These are phyloP conservation scores for Oncorhynchus nerka DNA, from an alignment of 2,113 vertebrate species.

Conservation along the genomic window DNA sequence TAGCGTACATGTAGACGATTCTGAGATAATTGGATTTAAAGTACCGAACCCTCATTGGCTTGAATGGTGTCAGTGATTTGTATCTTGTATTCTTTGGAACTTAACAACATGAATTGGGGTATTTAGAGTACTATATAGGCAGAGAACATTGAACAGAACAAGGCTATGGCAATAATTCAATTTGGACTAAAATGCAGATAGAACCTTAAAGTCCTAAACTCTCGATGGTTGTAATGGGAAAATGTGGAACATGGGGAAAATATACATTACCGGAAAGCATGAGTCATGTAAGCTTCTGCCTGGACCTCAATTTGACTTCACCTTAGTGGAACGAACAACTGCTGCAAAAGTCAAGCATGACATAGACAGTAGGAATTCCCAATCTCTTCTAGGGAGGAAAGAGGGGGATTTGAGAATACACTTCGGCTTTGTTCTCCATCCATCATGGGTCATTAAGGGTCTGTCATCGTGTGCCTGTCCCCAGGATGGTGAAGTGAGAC, in stretches of 20 bases:
- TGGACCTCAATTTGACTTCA: background rate
- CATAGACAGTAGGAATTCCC: constrained; percentile 8
- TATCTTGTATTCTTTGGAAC: too few relatives aligned
- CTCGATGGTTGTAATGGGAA: too few relatives aligned
- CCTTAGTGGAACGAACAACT: constrained; percentile 19
- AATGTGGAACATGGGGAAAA: background rate
- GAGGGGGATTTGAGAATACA: constrained; percentile 25
- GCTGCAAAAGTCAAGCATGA: background rate
- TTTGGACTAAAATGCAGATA: too few relatives aligned
- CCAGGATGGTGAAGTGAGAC: constrained; percentile 45
- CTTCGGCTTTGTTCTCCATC: constrained; percentile 53
- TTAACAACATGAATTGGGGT: too few relatives aligned
- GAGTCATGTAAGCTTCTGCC: background rate
- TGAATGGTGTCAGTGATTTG: too few relatives aligned
- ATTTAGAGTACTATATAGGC: too few relatives aligned
- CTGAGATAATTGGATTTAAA: too few relatives aligned
- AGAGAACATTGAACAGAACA: too few relatives aligned
- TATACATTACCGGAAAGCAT: background rate
- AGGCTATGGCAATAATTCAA: too few relatives aligned
- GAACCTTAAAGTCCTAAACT: too few relatives aligned
- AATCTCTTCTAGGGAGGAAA: background rate
- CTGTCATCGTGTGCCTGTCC: constrained; percentile 56
- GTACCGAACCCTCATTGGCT: too few relatives aligned
- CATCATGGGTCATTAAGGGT: constrained; percentile 53
- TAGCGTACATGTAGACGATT: too few relatives aligned